A percentile compares a stretch with the other conserved stretches of the same genome.
phyloP scores from a whole-genome alignment of 2,797 vertebrate genomes.

The Linurgus olivaceus region DNA sequence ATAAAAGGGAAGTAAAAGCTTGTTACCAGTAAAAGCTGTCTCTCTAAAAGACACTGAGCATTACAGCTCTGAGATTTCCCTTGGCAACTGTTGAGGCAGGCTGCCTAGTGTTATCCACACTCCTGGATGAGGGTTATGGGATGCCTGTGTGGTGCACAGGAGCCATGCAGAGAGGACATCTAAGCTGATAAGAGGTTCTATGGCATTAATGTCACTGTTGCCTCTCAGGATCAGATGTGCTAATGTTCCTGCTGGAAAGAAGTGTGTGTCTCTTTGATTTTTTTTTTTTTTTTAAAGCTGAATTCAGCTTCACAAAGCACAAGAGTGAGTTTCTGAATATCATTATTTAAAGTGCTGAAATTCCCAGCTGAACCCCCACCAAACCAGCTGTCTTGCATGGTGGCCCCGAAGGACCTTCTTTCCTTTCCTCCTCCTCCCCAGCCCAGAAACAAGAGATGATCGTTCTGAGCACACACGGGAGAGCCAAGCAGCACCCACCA shows the following conservation, averaged over 20 bases:
- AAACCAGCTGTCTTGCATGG: neutral
- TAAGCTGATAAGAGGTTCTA: neutral
- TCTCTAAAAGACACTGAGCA: neutral
- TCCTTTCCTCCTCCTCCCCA: neutral
- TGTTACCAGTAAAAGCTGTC: neutral
- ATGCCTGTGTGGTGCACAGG: neutral
- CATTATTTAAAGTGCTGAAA: neutral
- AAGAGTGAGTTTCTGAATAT: neutral
- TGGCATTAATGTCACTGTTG: neutral
- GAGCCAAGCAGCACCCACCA: neutral
- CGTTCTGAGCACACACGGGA: neutral
- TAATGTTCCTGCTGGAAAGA: neutral
- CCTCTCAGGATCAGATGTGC: neutral
- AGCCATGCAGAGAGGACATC: neutral
- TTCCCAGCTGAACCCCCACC: neutral
- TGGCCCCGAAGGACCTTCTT: neutral
- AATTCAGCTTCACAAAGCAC: neutral
- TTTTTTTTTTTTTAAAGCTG: neutral
- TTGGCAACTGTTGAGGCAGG: neutral
- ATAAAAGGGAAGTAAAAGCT: neutral
- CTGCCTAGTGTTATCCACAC: neutral
- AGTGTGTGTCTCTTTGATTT: fast-evolving
- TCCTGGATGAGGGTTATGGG: neutral
- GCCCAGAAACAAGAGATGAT: neutral
- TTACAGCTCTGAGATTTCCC: neutral